Base-by-base conservation (phyloP, 2,888 invertebrate genomes). In the Synanthedon vespiformis region DNA sequence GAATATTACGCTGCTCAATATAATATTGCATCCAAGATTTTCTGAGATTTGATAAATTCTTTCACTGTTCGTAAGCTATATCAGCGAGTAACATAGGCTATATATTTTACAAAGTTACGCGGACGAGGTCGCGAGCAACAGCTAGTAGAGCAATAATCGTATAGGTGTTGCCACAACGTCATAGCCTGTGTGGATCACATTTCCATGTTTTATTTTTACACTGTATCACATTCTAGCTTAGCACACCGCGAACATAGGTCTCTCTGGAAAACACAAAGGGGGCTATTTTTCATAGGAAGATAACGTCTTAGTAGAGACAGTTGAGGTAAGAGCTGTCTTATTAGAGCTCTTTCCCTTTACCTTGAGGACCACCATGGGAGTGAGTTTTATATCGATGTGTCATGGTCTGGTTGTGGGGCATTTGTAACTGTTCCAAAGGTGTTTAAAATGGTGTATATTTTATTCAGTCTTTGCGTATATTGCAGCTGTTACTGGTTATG, bases 281-380 rank as follows among this genome's bases (percentile, higher is more conserved):
- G 62, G 74, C 77, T 63, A 86, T 86, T 85, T 82, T 80, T 85
- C 85, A 85, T 68, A 55, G 49, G 49, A 62, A 69, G 84, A 85
- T 86, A 85, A 80, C 72, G 80, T 81, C 77, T 67, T 54, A 61
- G 60, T 53, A 58, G 58, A 64, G 83, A 84, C 82, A 79, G 77
- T 57, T 73, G 69, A 75, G 73, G 69, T 72, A 81, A 75, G 71
- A 77, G 71, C 79, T 82, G 84, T 84, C 83, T 68, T 78, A 80
- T 82, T 82, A 79, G 71, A 78, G 70, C 71, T 72, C 70, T 70
- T 71, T 72, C 70, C 68, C 70, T 71, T 73, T 62, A 60, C 61
- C 54, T 62, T 59, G 62, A 57, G 68, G 85, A 86, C 85, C 85
- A 85, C 85, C 85, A 63, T 59, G 70, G 71, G 54, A 70, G 75